Evolutionary conservation across 1,140 invertebrate species (phyloP), one percentile per base, ranked within the genome.

Genomic region (Hestina assimilis): DNA sequence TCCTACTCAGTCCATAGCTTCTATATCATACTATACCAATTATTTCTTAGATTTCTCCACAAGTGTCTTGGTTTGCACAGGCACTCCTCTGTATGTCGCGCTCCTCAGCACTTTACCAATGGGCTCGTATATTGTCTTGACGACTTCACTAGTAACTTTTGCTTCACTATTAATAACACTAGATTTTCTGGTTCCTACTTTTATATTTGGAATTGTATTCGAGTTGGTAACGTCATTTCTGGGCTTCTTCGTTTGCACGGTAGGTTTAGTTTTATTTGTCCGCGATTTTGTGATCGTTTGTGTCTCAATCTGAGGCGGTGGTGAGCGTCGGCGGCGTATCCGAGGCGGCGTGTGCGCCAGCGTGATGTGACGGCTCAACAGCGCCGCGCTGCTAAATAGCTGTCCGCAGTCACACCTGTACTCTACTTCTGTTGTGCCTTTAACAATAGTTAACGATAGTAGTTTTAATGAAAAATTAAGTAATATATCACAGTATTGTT

Each of bases 391-490:
- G 38, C 77, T 83, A 62, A 89, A 89, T 51, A 80, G 47, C 47
- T 89, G 74, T 1, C 87, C 87, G 56, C 87, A 89, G 58, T 89
- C 87, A 43, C 87, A 89, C 4, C 82, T 61, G 47, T 87, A 84
- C 26, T 79, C 81, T 8, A 72, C 65, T 29, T 75, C 75, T 19
- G 51, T 50, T 53, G 64, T 73, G 11, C 81, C 81, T 87, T n/a
- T n/a, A 14, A 51, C 8, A 23, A 40, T 21, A 35, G 0, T 28
- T 28, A 3, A 41, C 1, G 20, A 17, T 23, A 53, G 11, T 23
- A 21, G 1, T 29, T 15, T 1, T 29, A 19, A 20, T 28, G 41
- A 19, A 42, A 15, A 43, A 15, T 0, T 29, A 29, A 28, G 29
- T 15, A 15, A n/a, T n/a, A n/a, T n/a, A n/a, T n/a, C n/a, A n/a